phyloP scores from a whole-genome alignment of 2,797 vertebrate species.

The Miopithecus talapoin region DNA sequence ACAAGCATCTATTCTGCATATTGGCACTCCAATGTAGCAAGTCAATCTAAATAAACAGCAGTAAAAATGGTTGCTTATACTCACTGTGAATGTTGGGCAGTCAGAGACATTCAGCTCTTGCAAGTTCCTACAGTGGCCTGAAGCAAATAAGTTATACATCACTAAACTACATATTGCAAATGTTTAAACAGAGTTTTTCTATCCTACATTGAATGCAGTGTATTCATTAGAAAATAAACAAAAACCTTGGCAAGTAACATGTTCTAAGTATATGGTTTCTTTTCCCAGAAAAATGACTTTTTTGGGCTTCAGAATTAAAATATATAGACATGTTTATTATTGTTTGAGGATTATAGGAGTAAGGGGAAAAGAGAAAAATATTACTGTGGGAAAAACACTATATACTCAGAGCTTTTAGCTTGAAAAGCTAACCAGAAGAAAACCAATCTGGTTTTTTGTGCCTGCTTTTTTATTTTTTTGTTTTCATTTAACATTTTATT shows the following conservation, averaged over 20 bases:
- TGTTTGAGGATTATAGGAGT: slow-evolving; percentile 40
- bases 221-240: slow-evolving; percentile 68
- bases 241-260: slow-evolving; percentile 38
- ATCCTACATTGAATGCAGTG: not conserved
- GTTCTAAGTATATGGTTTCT: slow-evolving; percentile 49
- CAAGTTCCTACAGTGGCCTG: slow-evolving; percentile 90
- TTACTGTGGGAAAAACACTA: slow-evolving; percentile 24
- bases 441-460: not conserved
- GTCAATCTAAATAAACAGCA: slow-evolving; percentile 28
- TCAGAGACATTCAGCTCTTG: slow-evolving; percentile 91
- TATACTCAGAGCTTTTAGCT: slow-evolving; percentile 12
- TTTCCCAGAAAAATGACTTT: slow-evolving; percentile 25
- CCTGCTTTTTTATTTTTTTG: not conserved
- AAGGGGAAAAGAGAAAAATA: slow-evolving; percentile 12
- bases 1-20: not conserved
- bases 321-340: slow-evolving; percentile 44
- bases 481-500: not conserved
- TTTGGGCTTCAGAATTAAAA: slow-evolving; percentile 64
- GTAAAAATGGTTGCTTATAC: slow-evolving; percentile 71
- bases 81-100: slow-evolving; percentile 88
- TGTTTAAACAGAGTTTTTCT: slow-evolving; percentile 49
- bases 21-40: not conserved
- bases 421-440: slow-evolving; percentile 36
- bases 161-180: slow-evolving; percentile 42
- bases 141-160: slow-evolving; percentile 69